Evolutionary conservation across 1,140 invertebrate genomes (phyloP).

Genomic region (Drosophila erecta): DNA sequence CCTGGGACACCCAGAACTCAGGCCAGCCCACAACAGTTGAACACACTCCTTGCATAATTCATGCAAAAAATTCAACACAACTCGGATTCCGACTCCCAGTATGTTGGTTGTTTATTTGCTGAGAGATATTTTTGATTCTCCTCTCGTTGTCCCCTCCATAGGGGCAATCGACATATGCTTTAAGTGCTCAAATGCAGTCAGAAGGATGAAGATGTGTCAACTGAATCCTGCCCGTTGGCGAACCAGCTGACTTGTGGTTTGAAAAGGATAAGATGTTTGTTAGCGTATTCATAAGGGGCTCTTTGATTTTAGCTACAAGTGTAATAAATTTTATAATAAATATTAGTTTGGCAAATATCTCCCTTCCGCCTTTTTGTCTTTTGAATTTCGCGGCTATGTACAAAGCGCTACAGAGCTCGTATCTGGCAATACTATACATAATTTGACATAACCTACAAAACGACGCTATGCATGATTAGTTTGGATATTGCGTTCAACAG

Average conservation of each 20-base stretch:
- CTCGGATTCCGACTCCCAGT: conserved; percentile 28
- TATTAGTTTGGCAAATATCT: too few relatives aligned
- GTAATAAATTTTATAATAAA: neutral
- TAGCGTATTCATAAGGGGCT: neutral
- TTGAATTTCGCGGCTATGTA: too few relatives aligned
- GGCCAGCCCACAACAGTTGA: conserved; percentile 57
- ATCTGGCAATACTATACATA: too few relatives aligned
- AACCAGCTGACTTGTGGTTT: conserved; percentile 7
- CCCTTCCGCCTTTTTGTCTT: too few relatives aligned
- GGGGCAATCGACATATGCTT: conserved; percentile 29
- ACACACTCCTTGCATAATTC: conserved; percentile 77
- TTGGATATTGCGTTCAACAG: too few relatives aligned
- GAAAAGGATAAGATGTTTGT: neutral
- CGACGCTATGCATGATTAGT: too few relatives aligned
- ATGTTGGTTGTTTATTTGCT: conserved; percentile 19
- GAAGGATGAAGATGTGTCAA: conserved; percentile 11
- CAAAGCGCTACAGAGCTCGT: too few relatives aligned
- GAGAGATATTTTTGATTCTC: neutral
- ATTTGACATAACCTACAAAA: too few relatives aligned
- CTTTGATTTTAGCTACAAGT: neutral
- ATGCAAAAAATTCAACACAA: conserved; percentile 61
- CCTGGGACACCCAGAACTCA: conserved; percentile 29
- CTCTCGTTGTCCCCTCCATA: conserved; percentile 1
- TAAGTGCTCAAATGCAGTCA: conserved; percentile 35
- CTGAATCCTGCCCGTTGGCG: conserved; percentile 19